Percentiles rank a stretch among this genome's conserved stretches.
Evolutionary conservation across 1,140 invertebrate genomes (phyloP).

Genomic region (Sipha flava): DNA sequence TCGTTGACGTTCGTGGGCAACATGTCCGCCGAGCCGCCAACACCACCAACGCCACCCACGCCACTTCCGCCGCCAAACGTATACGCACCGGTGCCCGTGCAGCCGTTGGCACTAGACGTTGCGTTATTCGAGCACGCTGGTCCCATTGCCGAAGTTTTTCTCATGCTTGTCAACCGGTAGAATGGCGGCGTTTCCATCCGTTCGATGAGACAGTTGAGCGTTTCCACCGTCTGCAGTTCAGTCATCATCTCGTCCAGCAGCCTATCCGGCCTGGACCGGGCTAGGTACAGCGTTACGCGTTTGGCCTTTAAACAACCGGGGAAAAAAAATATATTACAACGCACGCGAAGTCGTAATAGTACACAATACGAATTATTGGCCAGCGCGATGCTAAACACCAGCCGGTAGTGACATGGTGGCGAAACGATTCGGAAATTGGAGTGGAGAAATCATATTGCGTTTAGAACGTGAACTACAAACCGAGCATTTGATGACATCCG

Average conservation of each 20-base stretch:
- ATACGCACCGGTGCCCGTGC: slow-evolving; percentile 50
- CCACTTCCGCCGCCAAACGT: slow-evolving; percentile 38
- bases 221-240: slow-evolving; percentile 92
- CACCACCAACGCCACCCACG: neutral
- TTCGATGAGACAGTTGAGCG: slow-evolving; percentile 87
- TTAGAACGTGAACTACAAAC: no score
- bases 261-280: slow-evolving; percentile 77
- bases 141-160: slow-evolving; percentile 80
- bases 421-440: no score
- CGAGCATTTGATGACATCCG: no score
- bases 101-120: slow-evolving; percentile 31
- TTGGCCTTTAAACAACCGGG: slow-evolving; percentile 72
- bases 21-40: slow-evolving; percentile 39
- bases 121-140: slow-evolving; percentile 42
- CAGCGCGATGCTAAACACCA: no score
- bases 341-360: no score
- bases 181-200: slow-evolving; percentile 95
- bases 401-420: no score
- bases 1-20: slow-evolving; percentile 30
- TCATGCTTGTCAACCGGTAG: slow-evolving; percentile 82
- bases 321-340: no score
- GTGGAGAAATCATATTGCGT: no score
- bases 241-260: slow-evolving; percentile 94
- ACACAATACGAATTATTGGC: no score
- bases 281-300: slow-evolving; percentile 85